phyloP scores from a whole-genome alignment of 2,888 invertebrate genomes.

The Didymodactylos carnosus region DNA sequence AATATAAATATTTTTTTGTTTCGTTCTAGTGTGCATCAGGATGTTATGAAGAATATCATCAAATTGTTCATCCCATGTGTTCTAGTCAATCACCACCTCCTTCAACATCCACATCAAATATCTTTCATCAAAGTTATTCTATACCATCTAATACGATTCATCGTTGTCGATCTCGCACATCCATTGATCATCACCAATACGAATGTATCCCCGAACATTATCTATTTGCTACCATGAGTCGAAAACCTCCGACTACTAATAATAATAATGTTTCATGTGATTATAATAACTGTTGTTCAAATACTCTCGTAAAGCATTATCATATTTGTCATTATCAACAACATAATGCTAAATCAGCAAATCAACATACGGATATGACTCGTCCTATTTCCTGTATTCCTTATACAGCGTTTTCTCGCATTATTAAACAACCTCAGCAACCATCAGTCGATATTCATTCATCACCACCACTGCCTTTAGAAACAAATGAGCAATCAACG shows the following conservation, averaged over 20 bases:
- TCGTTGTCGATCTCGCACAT: too few species aligned
- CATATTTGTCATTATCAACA: neutral
- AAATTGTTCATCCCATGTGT: neutral
- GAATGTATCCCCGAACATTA: neutral
- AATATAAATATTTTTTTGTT: neutral
- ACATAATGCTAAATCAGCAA: too few species aligned
- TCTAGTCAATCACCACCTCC: neutral
- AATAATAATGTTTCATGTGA: too few species aligned
- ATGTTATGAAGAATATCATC: neutral
- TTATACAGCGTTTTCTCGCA: neutral
- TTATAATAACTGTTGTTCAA: too few species aligned
- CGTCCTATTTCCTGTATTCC: neutral
- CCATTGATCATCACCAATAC: neutral
- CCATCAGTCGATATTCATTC: too few species aligned
- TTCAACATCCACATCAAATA: neutral
- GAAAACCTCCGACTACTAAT: too few species aligned
- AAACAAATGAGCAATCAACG: neutral
- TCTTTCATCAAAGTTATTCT: neutral
- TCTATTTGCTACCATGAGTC: neutral
- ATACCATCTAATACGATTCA: too few species aligned
- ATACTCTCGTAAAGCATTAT: too few species aligned
- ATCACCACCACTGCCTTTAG: neutral
- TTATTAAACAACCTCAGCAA: too few species aligned
- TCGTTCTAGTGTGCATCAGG: neutral
- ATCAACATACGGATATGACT: neutral